phyloP scores from a whole-genome alignment of 2,888 invertebrate genomes.

The Parnassius smintheus region DNA sequence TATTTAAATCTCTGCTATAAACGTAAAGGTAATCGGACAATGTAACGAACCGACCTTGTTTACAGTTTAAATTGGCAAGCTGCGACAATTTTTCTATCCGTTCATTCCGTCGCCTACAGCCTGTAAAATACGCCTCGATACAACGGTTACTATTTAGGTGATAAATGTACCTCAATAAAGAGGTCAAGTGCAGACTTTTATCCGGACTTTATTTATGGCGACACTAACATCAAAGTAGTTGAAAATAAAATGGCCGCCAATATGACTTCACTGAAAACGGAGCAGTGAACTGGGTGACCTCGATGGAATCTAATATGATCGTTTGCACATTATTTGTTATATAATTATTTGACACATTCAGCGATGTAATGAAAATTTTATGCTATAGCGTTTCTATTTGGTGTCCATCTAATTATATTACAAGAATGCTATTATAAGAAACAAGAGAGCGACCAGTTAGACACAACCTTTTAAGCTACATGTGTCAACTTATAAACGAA shows the following conservation, averaged over 20 bases:
- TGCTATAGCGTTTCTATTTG: background rate
- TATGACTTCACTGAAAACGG: constrained; percentile 21
- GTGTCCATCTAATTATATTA: background rate
- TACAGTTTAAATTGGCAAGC: constrained; percentile 33
- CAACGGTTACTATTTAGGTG: constrained; percentile 45
- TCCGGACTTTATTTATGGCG: constrained; percentile 26
- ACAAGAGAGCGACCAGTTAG: too few relatives aligned
- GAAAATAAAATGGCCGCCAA: constrained; percentile 25
- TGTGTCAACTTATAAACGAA: too few relatives aligned
- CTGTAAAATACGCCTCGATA: constrained; percentile 33
- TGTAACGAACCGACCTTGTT: constrained; percentile 37
- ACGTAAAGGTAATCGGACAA: background rate
- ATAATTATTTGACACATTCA: constrained; percentile 19
- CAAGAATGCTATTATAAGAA: too few relatives aligned
- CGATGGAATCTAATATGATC: constrained; percentile 17
- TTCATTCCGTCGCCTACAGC: constrained; percentile 31
- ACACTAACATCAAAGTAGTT: constrained; percentile 27
- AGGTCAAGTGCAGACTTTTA: constrained; percentile 60
- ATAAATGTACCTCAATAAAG: constrained; percentile 59
- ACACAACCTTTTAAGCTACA: too few relatives aligned
- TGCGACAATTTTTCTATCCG: constrained; percentile 40
- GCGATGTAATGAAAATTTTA: constrained; percentile 25
- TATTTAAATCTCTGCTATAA: too few relatives aligned
- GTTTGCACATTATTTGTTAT: constrained; percentile 18
- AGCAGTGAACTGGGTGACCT: constrained; percentile 29